Evolutionary conservation across 2,888 invertebrate genomes (phyloP), one percentile per base, ranked within the genome.

Genomic region (Erynnis tages): DNA sequence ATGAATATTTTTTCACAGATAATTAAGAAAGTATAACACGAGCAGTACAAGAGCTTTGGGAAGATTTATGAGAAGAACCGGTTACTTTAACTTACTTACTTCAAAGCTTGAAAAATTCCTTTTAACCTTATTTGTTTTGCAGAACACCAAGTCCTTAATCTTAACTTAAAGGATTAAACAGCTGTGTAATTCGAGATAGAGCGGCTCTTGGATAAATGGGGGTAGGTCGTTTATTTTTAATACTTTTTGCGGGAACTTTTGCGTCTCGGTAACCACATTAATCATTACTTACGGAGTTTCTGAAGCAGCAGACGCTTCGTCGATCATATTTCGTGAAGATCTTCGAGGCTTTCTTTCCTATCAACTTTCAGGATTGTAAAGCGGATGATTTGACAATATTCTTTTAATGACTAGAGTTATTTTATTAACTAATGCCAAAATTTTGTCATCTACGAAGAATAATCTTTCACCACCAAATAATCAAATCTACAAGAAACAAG

Each of bases 91-190:
- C 10, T n/a, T n/a, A n/a, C n/a, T n/a, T n/a, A n/a, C n/a, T 27
- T 17, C 6, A 27, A 40, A 40, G 48, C 25, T 25, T 41, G 17
- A 34, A 49, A 32, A 17, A 8, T 30, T 19, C 10, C 17, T 13
- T 40, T 49, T 32, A 3, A 27, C 49, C 49, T 30, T 41, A 41
- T 41, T 49, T 41, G 27, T 27, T 16, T 32, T n/a, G 16, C 32
- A 34, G 25, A 49, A 34, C 25, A 41, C 34, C 25, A 10, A 35
- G 11, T 40, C n/a, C 21, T 49, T 34, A 49, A 49, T 41, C 41
- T 41, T 34, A 34, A 49, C 34, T 49, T 34, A 49, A 49, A 49
- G 49, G 49, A 49, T 49, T 49, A 49, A 49, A 25, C 49, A 49
- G 34, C 49, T 41, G 41, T 19, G 49, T 49, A 41, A 41, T 41